These are phyloP conservation scores for Orchesellides sinensis DNA, from an alignment of 2,888 invertebrate species.

Conservation along the genomic window DNA sequence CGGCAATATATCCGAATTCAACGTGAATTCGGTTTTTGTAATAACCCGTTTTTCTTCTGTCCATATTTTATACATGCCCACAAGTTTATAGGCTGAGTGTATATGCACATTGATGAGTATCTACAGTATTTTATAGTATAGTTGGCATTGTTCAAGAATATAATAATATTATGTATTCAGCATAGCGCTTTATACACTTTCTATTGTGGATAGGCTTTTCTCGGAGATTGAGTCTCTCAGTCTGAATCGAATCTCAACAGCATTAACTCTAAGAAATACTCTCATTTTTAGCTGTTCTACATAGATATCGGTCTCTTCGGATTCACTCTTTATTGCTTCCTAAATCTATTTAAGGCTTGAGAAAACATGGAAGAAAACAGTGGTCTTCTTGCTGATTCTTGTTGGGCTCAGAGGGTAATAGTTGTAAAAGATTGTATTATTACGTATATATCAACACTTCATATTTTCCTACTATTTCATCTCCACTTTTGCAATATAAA, in stretches of 20 bases:
- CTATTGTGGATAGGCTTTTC: constrained; percentile 64
- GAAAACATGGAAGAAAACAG: constrained; percentile 35
- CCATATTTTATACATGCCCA: constrained; percentile 2
- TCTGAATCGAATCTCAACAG: constrained; percentile 69
- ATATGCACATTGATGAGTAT: not conserved
- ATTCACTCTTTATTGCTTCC: constrained; percentile 71
- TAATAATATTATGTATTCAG: too few species aligned
- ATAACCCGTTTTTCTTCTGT: not conserved
- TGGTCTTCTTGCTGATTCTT: constrained; percentile 40
- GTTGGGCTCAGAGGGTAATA: constrained; percentile 24
- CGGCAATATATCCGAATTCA: too few species aligned
- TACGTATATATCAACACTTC: constrained; percentile 23
- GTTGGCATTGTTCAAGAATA: too few species aligned
- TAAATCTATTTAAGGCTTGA: constrained; percentile 72
- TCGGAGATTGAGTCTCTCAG: constrained; percentile 21
- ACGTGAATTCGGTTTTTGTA: constrained; percentile 10
- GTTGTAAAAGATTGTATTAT: constrained; percentile 36
- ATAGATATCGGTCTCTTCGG: constrained; percentile 58
- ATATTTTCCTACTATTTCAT: not conserved
- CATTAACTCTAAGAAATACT: constrained; percentile 52
- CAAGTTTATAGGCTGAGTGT: not conserved
- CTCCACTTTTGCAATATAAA: constrained; percentile 5
- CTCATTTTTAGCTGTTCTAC: constrained; percentile 60
- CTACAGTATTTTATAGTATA: too few species aligned
- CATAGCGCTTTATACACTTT: constrained; percentile 22